These are phyloP conservation scores for Siderastrea radians DNA, from an alignment of 92 coral and sea anemone species.

Conservation along the genomic window DNA sequence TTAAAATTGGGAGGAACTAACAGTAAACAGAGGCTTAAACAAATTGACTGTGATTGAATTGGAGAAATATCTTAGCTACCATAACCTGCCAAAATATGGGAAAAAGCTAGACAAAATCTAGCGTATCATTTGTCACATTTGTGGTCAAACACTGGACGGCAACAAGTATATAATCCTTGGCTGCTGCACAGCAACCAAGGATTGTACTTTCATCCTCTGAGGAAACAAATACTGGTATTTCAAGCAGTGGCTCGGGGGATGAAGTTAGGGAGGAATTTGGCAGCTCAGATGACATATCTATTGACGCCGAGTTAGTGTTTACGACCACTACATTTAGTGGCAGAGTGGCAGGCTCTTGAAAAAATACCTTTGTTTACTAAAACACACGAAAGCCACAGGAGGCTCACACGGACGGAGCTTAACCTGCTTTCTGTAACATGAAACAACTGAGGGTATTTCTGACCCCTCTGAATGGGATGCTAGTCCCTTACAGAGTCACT, in stretches of 20 bases:
- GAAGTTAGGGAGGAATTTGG: conserved; percentile 5
- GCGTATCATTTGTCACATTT: conserved; percentile 14
- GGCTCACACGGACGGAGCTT: too few species aligned
- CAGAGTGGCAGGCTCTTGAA: not conserved
- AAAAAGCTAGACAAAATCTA: conserved; percentile 27
- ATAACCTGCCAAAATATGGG: conserved; percentile 33
- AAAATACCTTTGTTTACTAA: too few species aligned
- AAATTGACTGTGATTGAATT: conserved; percentile 38
- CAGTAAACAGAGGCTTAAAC: conserved; percentile 35
- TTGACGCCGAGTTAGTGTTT: not conserved
- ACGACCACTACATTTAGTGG: conserved; percentile 20
- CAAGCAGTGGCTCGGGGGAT: not conserved
- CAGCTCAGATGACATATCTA: not conserved
- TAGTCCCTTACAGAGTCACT: not conserved
- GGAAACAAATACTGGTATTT: too few species aligned
- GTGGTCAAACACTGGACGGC: not conserved
- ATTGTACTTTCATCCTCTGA: too few species aligned
- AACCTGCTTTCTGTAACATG: too few species aligned
- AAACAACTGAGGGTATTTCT: too few species aligned
- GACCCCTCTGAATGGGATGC: too few species aligned
- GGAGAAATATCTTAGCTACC: conserved; percentile 32
- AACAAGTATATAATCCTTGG: too few species aligned
- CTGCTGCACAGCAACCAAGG: too few species aligned
- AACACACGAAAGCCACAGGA: not conserved
- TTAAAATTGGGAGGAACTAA: conserved; percentile 49